Evolutionary conservation across 2,113 vertebrate genomes (phyloP), one percentile per base, ranked within the genome.

Genomic region (Tyto alba): DNA sequence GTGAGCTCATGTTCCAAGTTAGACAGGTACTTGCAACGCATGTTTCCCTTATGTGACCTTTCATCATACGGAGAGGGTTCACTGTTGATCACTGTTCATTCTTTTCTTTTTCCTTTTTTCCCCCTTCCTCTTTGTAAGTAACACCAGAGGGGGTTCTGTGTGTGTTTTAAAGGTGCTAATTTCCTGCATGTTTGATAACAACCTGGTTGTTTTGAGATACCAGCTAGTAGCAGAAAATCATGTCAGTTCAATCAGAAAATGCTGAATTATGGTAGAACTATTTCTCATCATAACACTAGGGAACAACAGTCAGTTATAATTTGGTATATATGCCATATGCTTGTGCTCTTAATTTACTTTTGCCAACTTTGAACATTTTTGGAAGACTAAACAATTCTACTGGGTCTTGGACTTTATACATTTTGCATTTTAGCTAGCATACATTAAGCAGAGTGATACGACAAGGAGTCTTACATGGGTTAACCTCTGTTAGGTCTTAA

Each of bases 121-220:
- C 4, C 6, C 3, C 4, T 6, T 6, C 3, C 4, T 2, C 40
- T 30, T 50, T 45, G 1, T 72, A 76, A 50, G 8, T 50, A 26
- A 52, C 9, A 59, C 29, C 7, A 30, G 7, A 89, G 8, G 21
- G 7, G 2, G 52, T 50, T 55, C 50, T 50, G 17, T 50, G 11
- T 55, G 18, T 23, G 21, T 79, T 47, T 68, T 36, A 72, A 88
- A 48, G 22, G 41, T 29, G 9, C 34, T n/a, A 0, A 32, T 72
- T 56, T 56, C 25, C 36, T 67, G 14, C 25, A 40, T 48, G 16
- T 38, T 52, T 43, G 34, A 29, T 56, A 57, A 27, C n/a, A 79
- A 7, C 20, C 5, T 22, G 5, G 16, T 67, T 3, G 16, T 72
- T 72, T 87, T 72, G 53, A 63, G 43, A 56, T 32, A 14, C 6